These are phyloP conservation scores for Eremobia ochroleuca DNA, from an alignment of 2,888 invertebrate species.

Conservation along the genomic window DNA sequence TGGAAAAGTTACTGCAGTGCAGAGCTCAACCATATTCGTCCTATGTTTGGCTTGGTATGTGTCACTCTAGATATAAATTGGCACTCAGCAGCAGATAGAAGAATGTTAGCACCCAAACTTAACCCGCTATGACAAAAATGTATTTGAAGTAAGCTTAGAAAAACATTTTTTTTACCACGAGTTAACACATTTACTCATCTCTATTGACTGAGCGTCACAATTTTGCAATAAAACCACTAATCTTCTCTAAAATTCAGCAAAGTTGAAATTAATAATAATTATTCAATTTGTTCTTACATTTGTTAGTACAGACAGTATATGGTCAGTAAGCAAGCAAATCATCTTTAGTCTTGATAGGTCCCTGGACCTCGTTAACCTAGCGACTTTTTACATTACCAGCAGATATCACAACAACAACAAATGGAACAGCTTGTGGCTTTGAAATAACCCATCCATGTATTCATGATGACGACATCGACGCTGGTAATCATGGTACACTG, in stretches of 20 bases:
- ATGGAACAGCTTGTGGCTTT: neutral
- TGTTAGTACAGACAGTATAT: neutral
- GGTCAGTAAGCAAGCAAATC: neutral
- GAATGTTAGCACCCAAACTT: too few relatives aligned
- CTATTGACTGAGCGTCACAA: neutral
- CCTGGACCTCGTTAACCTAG: neutral
- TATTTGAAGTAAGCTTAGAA: neutral
- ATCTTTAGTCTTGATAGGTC: neutral
- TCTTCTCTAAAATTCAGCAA: constrained; percentile 6
- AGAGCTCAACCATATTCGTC: neutral
- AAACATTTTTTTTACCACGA: neutral
- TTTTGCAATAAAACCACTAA: neutral
- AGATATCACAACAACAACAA: neutral
- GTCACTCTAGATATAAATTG: neutral
- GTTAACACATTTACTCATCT: neutral
- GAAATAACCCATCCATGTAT: neutral
- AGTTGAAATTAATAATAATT: constrained; percentile 63
- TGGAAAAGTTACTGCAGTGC: neutral
- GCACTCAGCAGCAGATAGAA: too few relatives aligned
- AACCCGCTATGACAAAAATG: neutral
- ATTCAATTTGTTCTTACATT: constrained; percentile 68
- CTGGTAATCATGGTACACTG: neutral
- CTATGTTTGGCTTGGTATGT: neutral
- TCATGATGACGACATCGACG: neutral
- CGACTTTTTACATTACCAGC: neutral